Percentiles rank a stretch among this genome's conserved stretches.
These are phyloP conservation scores for Andrena hattorfiana DNA, from an alignment of 2,888 invertebrate species.

Conservation along the genomic window DNA sequence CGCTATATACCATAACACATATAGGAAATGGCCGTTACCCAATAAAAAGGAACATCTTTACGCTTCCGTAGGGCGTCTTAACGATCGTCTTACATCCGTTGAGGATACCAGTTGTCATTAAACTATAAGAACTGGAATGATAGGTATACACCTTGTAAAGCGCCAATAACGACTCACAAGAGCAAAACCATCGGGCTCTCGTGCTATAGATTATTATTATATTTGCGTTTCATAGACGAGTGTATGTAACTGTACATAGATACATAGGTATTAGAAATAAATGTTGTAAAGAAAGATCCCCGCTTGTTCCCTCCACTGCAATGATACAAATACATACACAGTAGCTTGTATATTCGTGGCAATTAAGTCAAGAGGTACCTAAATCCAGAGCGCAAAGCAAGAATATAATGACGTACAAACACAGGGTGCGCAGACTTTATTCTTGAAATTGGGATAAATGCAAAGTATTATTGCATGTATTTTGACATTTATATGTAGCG, in stretches of 20 bases:
- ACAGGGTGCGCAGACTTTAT: too few relatives aligned
- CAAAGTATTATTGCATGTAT: too few relatives aligned
- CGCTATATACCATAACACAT: slow-evolving; percentile 25
- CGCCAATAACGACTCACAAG: slow-evolving; percentile 24
- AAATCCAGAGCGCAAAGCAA: too few relatives aligned
- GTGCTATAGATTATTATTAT: slow-evolving; percentile 59
- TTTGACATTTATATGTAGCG: too few relatives aligned
- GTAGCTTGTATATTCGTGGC: too few relatives aligned
- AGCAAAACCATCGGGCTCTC: slow-evolving; percentile 37
- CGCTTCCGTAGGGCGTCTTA: slow-evolving; percentile 31
- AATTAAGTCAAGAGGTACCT: too few relatives aligned
- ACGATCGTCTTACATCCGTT: slow-evolving; percentile 21
- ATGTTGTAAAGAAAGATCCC: slow-evolving; percentile 71
- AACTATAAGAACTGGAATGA: slow-evolving; percentile 25
- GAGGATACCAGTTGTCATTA: slow-evolving; percentile 9
- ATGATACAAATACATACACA: not conserved
- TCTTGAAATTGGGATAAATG: too few relatives aligned
- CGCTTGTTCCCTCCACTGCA: not conserved
- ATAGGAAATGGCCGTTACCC: slow-evolving; percentile 54
- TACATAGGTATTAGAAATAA: slow-evolving; percentile 74
- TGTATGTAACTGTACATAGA: slow-evolving; percentile 76
- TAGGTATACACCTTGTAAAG: slow-evolving; percentile 28
- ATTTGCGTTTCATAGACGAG: slow-evolving; percentile 66
- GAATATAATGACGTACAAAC: too few relatives aligned
- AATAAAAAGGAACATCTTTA: slow-evolving; percentile 43